These are phyloP conservation scores for Drosophila paranaensis DNA, from an alignment of 2,888 invertebrate genomes.

Conservation along the genomic window DNA sequence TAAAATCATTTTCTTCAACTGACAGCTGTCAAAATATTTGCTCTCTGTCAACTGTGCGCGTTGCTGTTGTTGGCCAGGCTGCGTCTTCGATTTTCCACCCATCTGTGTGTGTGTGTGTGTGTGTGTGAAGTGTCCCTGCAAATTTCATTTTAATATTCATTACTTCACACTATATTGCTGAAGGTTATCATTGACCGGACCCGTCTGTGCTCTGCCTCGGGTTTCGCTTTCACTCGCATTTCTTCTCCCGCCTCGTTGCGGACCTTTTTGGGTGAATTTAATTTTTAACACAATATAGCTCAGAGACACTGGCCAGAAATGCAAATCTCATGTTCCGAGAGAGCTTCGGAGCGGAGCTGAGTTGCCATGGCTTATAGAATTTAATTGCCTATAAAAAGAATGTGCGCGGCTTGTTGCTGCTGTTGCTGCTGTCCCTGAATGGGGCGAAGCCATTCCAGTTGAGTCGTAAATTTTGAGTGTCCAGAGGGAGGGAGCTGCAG, in stretches of 20 bases:
- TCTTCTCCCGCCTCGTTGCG: slow-evolving; percentile 16
- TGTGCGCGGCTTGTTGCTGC: slow-evolving; percentile 60
- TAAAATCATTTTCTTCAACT: slow-evolving; percentile 85
- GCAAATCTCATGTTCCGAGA: slow-evolving; percentile 42
- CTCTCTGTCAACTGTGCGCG: slow-evolving; percentile 63
- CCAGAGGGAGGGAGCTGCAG: slow-evolving; percentile 12
- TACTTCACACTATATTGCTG: slow-evolving; percentile 67
- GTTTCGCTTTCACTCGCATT: slow-evolving; percentile 8
- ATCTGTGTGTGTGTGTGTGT: slow-evolving; percentile 10
- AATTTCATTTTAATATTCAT: slow-evolving; percentile 77
- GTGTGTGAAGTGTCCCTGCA: slow-evolving; percentile 42
- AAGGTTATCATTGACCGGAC: slow-evolving; percentile 55
- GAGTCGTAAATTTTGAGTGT: slow-evolving; percentile 56
- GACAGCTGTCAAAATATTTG: slow-evolving; percentile 86
- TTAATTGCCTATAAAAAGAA: slow-evolving; percentile 83
- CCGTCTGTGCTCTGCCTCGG: slow-evolving; percentile 22
- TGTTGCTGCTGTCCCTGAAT: not conserved
- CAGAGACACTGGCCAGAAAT: slow-evolving; percentile 32
- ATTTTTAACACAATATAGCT: slow-evolving; percentile 33
- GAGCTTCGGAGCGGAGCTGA: slow-evolving; percentile 12
- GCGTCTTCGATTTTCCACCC: slow-evolving; percentile 32
- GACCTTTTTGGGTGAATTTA: slow-evolving; percentile 35
- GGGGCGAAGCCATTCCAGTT: slow-evolving; percentile 21
- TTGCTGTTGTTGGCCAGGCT: slow-evolving; percentile 24
- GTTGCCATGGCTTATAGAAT: slow-evolving; percentile 78